Conservation (phyloP, 2,797 vertebrate genomes). For the Poeciliopsis gracilis region DNA sequence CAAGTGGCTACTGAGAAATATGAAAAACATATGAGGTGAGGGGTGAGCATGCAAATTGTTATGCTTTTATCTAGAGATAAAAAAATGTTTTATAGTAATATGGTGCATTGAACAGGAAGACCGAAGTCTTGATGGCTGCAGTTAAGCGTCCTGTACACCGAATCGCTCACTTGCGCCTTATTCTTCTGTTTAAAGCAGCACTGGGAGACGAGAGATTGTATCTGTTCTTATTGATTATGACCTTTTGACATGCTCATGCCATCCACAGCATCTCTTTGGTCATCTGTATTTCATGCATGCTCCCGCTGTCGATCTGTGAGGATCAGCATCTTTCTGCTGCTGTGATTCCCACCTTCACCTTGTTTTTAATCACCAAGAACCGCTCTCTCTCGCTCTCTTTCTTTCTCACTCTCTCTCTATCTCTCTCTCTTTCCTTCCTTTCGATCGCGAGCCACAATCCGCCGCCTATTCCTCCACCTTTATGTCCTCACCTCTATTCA, state of each 20-base stretch:
- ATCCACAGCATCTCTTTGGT: conserved; percentile 28
- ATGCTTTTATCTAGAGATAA: too few species aligned
- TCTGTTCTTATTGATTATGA: conserved; percentile 40
- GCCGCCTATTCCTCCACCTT: conserved; percentile 55
- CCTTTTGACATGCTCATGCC: conserved; percentile 46
- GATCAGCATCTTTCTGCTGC: conserved; percentile 33
- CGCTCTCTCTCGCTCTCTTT: conserved; percentile 48
- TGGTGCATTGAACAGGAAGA: conserved; percentile 45
- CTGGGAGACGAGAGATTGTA: conserved; percentile 48
- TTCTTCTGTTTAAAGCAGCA: conserved; percentile 55
- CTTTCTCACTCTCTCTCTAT: conserved; percentile 15
- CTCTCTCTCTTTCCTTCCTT: conserved; percentile 46
- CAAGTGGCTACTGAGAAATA: too few species aligned
- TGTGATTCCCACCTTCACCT: conserved; percentile 48
- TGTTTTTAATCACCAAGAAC: conserved; percentile 54
- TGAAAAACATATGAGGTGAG: too few species aligned
- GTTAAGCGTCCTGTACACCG: conserved; percentile 9
- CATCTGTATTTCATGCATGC: conserved; percentile 32
- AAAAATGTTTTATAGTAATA: too few species aligned
- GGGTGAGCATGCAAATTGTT: too few species aligned
- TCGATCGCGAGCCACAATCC: conserved; percentile 52
- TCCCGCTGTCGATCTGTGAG: conserved; percentile 20
- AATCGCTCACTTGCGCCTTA: conserved; percentile 22
- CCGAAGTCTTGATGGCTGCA: conserved; percentile 42
- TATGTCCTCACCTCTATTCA: conserved; percentile 63